Evolutionary conservation across 2,888 invertebrate species (phyloP), one percentile per base, ranked within the genome.

Genomic region (Apotomis capreana): DNA sequence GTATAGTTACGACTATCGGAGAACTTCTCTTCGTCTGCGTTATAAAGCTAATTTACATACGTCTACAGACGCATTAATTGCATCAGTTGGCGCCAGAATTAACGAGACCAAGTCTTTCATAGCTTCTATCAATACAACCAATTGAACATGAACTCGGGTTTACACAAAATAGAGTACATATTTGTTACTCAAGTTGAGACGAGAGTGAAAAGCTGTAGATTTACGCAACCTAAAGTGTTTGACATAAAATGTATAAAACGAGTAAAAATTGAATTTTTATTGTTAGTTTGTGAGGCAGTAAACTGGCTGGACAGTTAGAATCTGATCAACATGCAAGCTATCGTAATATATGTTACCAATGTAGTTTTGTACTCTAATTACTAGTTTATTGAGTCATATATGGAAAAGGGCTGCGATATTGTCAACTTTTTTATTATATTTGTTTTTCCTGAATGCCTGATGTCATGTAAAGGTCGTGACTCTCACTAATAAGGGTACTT

Each of bases 51-150:
- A 65, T 65, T 65, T 65, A 46, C 65, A 65, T 65, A 46, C 55
- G 65, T 26, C 55, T 65, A 46, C 65, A 46, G 55, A 55, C 55
- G 65, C 65, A 65, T 65, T 65, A 65, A 65, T 65, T 65, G 65
- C 65, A 57, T 57, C 57, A 57, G 46, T 46, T 65, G 65, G 65
- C 57, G 65, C 65, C 65, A 65, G 65, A 65, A 46, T 57, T 26
- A 46, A 54, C 54, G 13, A 55, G 65, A 12, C 49, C 49, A 1
- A 5, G 12, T 12, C 37, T 52, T 65, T 46, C 36, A 26, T 26
- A 57, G 57, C 36, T 46, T 65, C 57, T 8, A 10, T 6, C 46
- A 55, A 15, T 4, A 65, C 46, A n/a, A 26, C 0, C 26, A 65
- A 12, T 15, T 10, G 3, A 44, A 64, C 4, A 4, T 54, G 9